Evolutionary conservation across 2,797 vertebrate species (phyloP).

Genomic region (Smutsia gigantea): DNA sequence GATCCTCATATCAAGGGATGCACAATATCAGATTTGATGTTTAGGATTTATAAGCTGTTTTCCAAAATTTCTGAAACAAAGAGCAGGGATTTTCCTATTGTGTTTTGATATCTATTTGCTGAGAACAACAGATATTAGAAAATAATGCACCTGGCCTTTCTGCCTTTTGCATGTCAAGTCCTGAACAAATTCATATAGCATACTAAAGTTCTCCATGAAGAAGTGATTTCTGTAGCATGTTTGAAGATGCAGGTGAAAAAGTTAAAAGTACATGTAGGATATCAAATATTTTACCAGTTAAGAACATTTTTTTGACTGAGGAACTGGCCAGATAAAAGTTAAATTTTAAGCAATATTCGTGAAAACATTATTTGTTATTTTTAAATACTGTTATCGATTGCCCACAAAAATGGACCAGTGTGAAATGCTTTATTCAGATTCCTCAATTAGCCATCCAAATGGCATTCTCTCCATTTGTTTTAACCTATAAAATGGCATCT

Average conservation of each 20-base stretch:
- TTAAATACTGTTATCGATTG: neutral
- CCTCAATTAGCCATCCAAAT: neutral
- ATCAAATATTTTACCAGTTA: slow-evolving; percentile 20
- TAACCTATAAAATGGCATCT: neutral
- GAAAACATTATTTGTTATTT: neutral
- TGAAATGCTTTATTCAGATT: slow-evolving; percentile 39
- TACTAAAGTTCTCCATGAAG: neutral
- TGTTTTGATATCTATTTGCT: slow-evolving; percentile 10
- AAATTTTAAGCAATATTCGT: slow-evolving; percentile 23
- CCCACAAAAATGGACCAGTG: neutral
- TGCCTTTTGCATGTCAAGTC: neutral
- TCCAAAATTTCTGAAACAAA: slow-evolving; percentile 52
- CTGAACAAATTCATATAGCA: neutral
- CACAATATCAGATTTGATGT: slow-evolving; percentile 23
- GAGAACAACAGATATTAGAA: neutral
- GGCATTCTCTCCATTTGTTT: neutral
- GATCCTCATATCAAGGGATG: neutral
- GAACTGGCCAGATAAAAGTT: neutral
- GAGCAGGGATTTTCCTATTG: neutral
- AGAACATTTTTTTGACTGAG: neutral
- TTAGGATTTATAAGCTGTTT: neutral
- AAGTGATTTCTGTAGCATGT: neutral
- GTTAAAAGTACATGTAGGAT: neutral
- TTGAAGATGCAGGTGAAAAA: neutral
- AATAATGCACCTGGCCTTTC: neutral